Conservation (phyloP, 1,140 invertebrate species). For the Cataglyphis hispanica region DNA sequence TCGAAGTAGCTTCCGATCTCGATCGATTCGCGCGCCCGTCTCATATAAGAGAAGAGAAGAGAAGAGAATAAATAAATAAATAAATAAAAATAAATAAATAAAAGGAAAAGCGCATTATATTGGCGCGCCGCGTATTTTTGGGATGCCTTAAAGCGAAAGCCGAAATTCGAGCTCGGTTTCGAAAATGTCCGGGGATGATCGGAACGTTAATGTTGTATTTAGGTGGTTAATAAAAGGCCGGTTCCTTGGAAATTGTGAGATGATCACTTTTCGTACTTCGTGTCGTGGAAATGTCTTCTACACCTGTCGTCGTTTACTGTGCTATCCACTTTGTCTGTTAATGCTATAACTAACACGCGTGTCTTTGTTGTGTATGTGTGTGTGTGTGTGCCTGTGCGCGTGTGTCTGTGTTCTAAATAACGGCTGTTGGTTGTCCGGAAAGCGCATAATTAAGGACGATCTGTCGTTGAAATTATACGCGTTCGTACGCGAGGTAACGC, state of each 20-base stretch:
- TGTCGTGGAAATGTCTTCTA: conserved; percentile 59
- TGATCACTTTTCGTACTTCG: conserved; percentile 65
- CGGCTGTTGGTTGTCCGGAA: not conserved
- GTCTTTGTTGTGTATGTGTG: conserved; percentile 12
- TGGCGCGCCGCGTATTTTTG: conserved; percentile 32
- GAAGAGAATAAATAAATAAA: not conserved
- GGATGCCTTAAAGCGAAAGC: conserved; percentile 57
- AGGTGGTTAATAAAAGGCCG: conserved; percentile 32
- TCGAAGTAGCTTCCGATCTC: conserved; percentile 46
- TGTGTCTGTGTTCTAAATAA: not conserved
- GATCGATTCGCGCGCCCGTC: conserved; percentile 17
- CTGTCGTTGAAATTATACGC: conserved; percentile 36
- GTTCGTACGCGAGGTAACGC: conserved; percentile 38
- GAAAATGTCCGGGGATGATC: conserved; percentile 30
- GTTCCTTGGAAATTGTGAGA: conserved; percentile 48
- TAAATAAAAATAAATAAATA: conserved; percentile 27
- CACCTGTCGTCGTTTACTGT: conserved; percentile 67
- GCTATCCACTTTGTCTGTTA: conserved; percentile 67
- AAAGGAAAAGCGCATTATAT: conserved; percentile 1
- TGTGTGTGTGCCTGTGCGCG: not conserved
- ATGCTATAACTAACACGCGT: conserved; percentile 51
- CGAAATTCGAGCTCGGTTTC: conserved; percentile 49
- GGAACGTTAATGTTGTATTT: conserved; percentile 44
- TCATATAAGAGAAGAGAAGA: not conserved
- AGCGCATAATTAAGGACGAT: conserved; percentile 38